Base-by-base conservation (phyloP, 2,888 invertebrate species). In the Fragum sueziense region DNA sequence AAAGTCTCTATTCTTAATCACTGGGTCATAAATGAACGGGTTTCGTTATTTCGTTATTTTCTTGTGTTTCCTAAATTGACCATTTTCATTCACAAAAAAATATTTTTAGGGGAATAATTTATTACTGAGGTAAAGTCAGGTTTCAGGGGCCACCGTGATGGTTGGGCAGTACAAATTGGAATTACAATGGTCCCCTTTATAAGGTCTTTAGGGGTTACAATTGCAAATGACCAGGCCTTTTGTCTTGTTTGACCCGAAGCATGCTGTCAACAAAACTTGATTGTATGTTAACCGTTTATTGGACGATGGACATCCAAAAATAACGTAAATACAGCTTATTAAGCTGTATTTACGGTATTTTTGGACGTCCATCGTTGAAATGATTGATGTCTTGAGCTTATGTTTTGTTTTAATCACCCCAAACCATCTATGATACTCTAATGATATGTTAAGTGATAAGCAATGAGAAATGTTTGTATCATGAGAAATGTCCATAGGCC, bases 41-140 rank as follows among this genome's bases (percentile, higher is more conserved):
- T 47, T 25, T 57, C 57, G 57, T 29, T 25, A 34, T 47, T 25
- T 57, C 57, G 57, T 29, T 25, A 34, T 77, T 70, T 72, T 79
- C 76, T 80, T 86, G 78, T 85, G 74, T 85, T 81, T 85, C 84
- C 80, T 82, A 84, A 87, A 87, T 87, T 82, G 86, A 77, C 80
- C 87, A 79, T 80, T 37, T 47, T 68, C 62, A 52, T 41, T 41
- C 33, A 34, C 31, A 47, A 27, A 25, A 47, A 47, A 47, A 57
- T 57, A 57, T 25, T 65, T 65, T 65, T 14, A 17, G n/a, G 41
- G 25, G 34, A 65, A 37, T 65, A 65, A 57, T 27, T 57, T 57
- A 57, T 57, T 47, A n/a, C 47, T 47, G 47, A 47, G 4, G 47
- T 47, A 47, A 47, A 47, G 20, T 47, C 47, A 47, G n/a, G 47